These are phyloP conservation scores for Cephus nigrinus DNA, from an alignment of 2,888 invertebrate genomes.

Conservation along the genomic window DNA sequence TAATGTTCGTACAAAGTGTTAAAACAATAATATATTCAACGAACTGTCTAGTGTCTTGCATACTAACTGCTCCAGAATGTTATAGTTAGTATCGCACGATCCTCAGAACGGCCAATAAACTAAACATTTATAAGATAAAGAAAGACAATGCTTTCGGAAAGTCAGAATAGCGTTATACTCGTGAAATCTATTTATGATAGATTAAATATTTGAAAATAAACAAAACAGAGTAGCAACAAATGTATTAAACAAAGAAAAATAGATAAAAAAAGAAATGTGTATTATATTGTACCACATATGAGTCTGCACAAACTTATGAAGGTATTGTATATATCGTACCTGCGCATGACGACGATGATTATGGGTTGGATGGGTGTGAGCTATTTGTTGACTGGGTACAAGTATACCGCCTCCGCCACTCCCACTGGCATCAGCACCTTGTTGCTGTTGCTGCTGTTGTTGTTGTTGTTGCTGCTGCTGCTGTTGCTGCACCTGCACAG, in stretches of 20 bases:
- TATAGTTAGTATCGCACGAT: not conserved
- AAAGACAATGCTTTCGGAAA: not conserved
- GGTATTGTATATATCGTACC: conserved; percentile 37
- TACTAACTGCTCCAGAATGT: not conserved
- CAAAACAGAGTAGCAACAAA: too few species aligned
- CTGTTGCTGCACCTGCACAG: conserved; percentile 35
- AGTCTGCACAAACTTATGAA: not conserved
- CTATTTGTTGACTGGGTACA: conserved; percentile 72
- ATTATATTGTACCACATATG: not conserved
- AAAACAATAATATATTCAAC: not conserved
- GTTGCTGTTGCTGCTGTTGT: conserved; percentile 38
- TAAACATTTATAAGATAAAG: not conserved
- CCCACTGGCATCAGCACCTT: conserved; percentile 47
- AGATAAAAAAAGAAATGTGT: not conserved
- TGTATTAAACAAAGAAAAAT: not conserved
- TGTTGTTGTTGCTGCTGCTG: conserved; percentile 25
- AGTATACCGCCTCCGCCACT: conserved; percentile 51
- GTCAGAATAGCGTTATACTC: not conserved
- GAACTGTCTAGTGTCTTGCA: not conserved
- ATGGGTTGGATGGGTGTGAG: conserved; percentile 69
- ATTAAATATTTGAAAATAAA: not conserved
- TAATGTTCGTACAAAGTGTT: not conserved
- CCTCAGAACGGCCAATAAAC: not conserved
- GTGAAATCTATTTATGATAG: not conserved
- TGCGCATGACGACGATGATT: conserved; percentile 54